Evolutionary conservation across 2,888 invertebrate genomes (phyloP).

Genomic region (Nomada hirtipes): DNA sequence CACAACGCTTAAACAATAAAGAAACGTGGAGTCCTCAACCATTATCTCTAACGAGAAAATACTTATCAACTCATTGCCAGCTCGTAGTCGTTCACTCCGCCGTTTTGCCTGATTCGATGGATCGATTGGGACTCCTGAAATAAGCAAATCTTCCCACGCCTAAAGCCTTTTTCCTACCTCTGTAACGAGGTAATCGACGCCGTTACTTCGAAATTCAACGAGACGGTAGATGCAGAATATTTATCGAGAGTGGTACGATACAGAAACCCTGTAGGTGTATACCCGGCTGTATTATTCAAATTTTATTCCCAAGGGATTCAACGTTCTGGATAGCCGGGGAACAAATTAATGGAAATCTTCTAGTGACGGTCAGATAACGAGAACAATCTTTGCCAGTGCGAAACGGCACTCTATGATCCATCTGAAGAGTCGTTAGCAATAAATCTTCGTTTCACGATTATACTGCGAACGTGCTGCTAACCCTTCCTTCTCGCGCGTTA

Average conservation of each 20-base stretch:
- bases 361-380: slow-evolving; percentile 16
- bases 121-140: background rate
- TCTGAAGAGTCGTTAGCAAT: background rate
- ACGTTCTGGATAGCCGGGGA: background rate
- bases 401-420: slow-evolving; percentile 10
- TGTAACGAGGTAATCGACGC: slow-evolving; percentile 23
- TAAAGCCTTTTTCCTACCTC: background rate
- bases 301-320: slow-evolving; percentile 22
- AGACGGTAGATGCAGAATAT: slow-evolving; percentile 25
- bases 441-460: background rate
- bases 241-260: slow-evolving; percentile 20
- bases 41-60: background rate
- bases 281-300: slow-evolving; percentile 34
- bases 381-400: background rate
- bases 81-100: background rate
- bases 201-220: slow-evolving; percentile 31
- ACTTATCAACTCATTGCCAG: background rate
- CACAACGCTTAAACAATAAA: background rate
- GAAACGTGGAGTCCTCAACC: background rate
- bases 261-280: slow-evolving; percentile 9
- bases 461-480: slow-evolving; percentile 29
- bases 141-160: slow-evolving; percentile 15
- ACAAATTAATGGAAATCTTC: slow-evolving; percentile 52
- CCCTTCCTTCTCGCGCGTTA: slow-evolving; percentile 1
- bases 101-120: background rate